Evolutionary conservation across 2,888 invertebrate genomes (phyloP).

Genomic region (Caenorhabditis sp.): DNA sequence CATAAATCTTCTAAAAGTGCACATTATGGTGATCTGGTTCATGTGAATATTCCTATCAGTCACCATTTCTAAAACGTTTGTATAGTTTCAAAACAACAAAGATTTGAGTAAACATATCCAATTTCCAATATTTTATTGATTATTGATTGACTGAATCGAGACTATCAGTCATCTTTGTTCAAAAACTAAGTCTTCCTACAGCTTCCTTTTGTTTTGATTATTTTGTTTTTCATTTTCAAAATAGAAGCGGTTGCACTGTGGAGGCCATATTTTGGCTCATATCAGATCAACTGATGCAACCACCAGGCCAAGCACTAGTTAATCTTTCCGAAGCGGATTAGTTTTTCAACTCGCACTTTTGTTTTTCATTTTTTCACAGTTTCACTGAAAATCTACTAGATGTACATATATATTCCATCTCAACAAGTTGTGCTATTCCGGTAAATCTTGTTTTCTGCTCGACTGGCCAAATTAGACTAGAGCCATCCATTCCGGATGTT

Average conservation of each 20-base stretch:
- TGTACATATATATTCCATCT: background rate
- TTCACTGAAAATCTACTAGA: background rate
- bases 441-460: no score
- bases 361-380: background rate
- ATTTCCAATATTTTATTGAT: no score
- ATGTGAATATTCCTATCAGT: background rate
- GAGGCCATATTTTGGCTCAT: background rate
- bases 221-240: no score
- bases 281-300: conserved; percentile 1
- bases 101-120: no score
- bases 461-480: no score
- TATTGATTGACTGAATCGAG: no score
- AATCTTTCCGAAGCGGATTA: conserved; percentile 12
- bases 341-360: conserved; percentile 15
- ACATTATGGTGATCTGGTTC: background rate
- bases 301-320: background rate
- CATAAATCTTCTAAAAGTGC: background rate
- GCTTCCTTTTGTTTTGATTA: no score
- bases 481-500: no score
- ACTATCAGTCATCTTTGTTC: no score
- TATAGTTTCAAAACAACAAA: background rate
- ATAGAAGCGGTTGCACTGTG: background rate
- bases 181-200: no score
- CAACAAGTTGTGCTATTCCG: background rate
- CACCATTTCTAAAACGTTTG: no score